Evolutionary conservation across 2,888 invertebrate genomes (phyloP), one percentile per base, ranked within the genome.

Genomic region (Tinea pellionella): DNA sequence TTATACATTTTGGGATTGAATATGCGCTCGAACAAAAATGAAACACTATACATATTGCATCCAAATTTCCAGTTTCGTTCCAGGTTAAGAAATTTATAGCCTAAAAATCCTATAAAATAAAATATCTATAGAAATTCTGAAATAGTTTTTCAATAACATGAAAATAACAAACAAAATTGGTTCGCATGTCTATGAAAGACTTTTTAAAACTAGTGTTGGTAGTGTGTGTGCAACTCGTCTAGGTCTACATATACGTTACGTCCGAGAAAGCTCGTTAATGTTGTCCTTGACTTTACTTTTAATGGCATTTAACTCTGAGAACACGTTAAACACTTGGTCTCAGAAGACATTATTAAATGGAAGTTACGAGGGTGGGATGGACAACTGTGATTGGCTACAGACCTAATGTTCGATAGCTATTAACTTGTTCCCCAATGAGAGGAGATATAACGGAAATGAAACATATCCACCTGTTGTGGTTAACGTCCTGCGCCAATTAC

Each of bases 1-100:
- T 69, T 66, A 67, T 68, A 42, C 67, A 61, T 65, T 64, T 65
- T 68, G 64, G 69, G 69, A 69, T 69, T 64, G 64, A 64, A 63
- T 64, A 59, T 62, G 12, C 55, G 12, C 24, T 6, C 24, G 24
- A 18, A 12, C 19, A 64, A 65, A 69, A 69, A 71, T 69, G 67
- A 65, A 67, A 68, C 51, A 51, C 2, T 51, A 2, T 16, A 32
- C 24, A 24, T 24, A 24, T 24, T 24, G 24, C 24, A 24, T 24
- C 24, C 24, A 24, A 32, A 9, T n/a, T 2, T 68, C 24, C 24
- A 63, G 67, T 65, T 65, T 61, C 62, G 2, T 64, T 65, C 65
- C 51, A 51, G 4, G 16, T 51, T 51, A 15, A 8, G 51, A 16
- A n/a, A 16, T 15, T 16, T 16, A 16, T 13, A 4, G 41, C 13